phyloP scores from a whole-genome alignment of 2,888 invertebrate species.

The Eucriotettix oculatus region DNA sequence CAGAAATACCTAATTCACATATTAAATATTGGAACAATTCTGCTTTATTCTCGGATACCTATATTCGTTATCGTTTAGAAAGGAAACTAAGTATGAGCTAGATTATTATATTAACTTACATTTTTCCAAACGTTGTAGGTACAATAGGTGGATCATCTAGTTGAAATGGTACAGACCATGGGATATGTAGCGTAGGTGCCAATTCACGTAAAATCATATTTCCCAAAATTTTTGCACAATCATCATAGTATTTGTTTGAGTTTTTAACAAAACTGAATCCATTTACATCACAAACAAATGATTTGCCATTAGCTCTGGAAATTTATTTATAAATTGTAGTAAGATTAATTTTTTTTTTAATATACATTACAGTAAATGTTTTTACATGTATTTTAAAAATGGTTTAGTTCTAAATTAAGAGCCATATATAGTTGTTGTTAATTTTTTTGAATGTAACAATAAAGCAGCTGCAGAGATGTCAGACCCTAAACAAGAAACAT shows the following conservation, averaged over 20 bases:
- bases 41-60: too few relatives aligned
- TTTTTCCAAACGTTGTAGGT: conserved; percentile 96
- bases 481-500: too few relatives aligned
- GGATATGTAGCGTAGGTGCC: conserved; percentile 90
- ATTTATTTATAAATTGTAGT: conserved; percentile 5
- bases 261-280: conserved; percentile 99
- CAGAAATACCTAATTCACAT: too few relatives aligned
- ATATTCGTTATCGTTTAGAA: too few relatives aligned
- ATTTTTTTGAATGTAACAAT: too few relatives aligned
- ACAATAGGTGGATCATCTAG: conserved; percentile 97
- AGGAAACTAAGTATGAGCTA: not conserved
- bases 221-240: conserved; percentile 94
- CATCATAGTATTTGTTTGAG: conserved; percentile 98
- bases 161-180: conserved; percentile 94
- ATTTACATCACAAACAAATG: conserved; percentile 99
- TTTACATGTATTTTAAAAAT: too few relatives aligned
- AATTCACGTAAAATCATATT: conserved; percentile 93
- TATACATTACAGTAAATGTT: too few relatives aligned
- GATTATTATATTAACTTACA: conserved; percentile 34
- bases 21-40: too few relatives aligned
- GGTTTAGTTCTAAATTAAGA: too few relatives aligned
- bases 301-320: conserved; percentile 88
- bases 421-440: too few relatives aligned
- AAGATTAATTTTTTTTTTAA: too few relatives aligned
- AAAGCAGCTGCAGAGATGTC: too few relatives aligned